Percentiles rank a stretch among this genome's conserved stretches.
phyloP scores from a whole-genome alignment of 2,113 vertebrate species.

The Chaetodon auriga region DNA sequence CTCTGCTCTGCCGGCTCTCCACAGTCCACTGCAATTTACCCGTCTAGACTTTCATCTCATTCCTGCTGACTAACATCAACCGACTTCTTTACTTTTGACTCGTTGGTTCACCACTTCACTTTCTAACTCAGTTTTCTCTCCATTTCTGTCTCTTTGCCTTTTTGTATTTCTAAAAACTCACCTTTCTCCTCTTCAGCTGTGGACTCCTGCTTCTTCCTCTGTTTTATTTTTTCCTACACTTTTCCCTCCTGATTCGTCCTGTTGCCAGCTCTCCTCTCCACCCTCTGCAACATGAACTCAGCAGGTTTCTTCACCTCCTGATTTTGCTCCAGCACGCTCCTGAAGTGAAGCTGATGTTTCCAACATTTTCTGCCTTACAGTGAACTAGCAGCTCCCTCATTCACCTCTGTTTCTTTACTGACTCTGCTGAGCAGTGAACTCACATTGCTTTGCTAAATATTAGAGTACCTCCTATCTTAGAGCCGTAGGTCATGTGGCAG shows the following conservation, averaged over 20 bases:
- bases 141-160: neutral
- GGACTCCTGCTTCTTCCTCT: neutral
- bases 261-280: constrained; percentile 47
- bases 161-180: neutral
- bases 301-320: constrained; percentile 56
- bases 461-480: neutral
- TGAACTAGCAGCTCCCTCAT: neutral
- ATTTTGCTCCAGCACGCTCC: constrained; percentile 33
- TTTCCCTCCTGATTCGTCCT: neutral
- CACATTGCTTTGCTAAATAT: constrained; percentile 9
- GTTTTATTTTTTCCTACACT: neutral
- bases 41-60: constrained; percentile 41
- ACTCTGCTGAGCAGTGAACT: neutral
- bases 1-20: constrained; percentile 7
- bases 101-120: neutral
- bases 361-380: neutral
- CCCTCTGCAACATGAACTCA: constrained; percentile 51
- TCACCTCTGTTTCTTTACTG: neutral
- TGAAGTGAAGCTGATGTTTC: constrained; percentile 12
- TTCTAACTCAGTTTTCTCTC: neutral
- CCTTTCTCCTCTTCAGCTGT: neutral
- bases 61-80: constrained; percentile 14
- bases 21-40: constrained; percentile 34
- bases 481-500: constrained; percentile 8
- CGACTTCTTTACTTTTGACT: neutral